Evolutionary conservation across 2,888 invertebrate species (phyloP), one percentile per base, ranked within the genome.

Genomic region (Ochropleura plecta): DNA sequence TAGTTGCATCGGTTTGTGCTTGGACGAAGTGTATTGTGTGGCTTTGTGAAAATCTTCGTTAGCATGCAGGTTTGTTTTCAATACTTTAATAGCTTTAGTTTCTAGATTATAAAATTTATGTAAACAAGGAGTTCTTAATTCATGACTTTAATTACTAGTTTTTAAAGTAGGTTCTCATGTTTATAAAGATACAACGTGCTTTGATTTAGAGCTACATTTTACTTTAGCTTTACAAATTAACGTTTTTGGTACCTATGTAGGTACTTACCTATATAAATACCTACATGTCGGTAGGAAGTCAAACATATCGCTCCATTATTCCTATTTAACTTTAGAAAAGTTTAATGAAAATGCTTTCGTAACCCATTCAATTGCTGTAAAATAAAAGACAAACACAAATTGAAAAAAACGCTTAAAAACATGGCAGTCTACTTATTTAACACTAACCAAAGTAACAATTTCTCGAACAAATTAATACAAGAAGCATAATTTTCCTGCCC

Each of bases 1-100:
- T 60, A 73, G 46, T 42, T 57, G 20, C 44, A 68, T 48, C 20
- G 16, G n/a, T 62, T 67, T 73, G 86, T 84, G 84, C 10, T 70
- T 66, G 76, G 73, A 84, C 74, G 62, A 71, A 78, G 77, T 86
- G 83, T 75, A 75, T 63, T 75, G 85, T 87, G 89, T 79, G 64
- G 53, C 73, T 84, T 84, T 85, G 84, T 79, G 77, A 69, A 30
- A 64, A 46, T 76, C 77, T 83, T 85, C 73, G 73, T 78, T 53
- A 91, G 69, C 72, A 88, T 91, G 85, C 91, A 91, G 92, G 92
- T 92, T 74, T 69, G 85, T 86, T 59, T 51, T 59, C 7, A 30
- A 0, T 44, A 14, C 14, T 18, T 10, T 18, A 14, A 7, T 53
- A 44, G 1, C 0, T 8, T 20, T 63, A 49, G 2, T 42, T 20